Evolutionary conservation across 1,140 invertebrate species (phyloP).

Genomic region (Lasioglossum albipes): DNA sequence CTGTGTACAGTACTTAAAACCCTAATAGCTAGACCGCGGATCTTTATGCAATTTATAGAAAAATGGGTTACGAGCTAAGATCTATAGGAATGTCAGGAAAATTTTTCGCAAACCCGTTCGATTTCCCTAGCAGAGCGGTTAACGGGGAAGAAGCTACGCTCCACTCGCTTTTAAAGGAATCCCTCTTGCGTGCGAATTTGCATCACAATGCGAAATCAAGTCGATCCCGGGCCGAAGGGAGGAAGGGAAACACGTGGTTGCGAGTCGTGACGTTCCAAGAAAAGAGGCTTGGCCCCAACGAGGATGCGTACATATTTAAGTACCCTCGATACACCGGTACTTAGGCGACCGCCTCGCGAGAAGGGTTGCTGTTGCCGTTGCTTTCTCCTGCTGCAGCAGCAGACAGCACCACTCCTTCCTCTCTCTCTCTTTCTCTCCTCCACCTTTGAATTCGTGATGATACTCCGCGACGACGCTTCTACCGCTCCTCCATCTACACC

Average conservation of each 20-base stretch:
- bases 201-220: conserved; percentile 71
- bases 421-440: background rate
- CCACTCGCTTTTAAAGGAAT: conserved; percentile 37
- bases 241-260: conserved; percentile 38
- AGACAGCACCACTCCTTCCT: background rate
- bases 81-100: no score
- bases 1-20: no score
- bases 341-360: conserved; percentile 24
- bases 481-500: conserved; percentile 8
- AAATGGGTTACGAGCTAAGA: no score
- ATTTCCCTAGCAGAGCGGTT: background rate
- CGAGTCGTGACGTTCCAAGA: conserved; percentile 50
- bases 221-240: conserved; percentile 11
- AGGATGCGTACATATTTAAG: conserved; percentile 29
- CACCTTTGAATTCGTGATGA: conserved; percentile 16
- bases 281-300: conserved; percentile 49
- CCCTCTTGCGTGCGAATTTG: conserved; percentile 54
- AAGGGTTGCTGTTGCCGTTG: conserved; percentile 41
- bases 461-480: no score
- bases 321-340: conserved; percentile 44
- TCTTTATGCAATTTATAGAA: no score
- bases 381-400: no score
- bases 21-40: no score
- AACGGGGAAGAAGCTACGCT: conserved; percentile 12
- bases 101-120: no score